phyloP scores from a whole-genome alignment of 2,888 invertebrate species.

The Parochlus steinenii region DNA sequence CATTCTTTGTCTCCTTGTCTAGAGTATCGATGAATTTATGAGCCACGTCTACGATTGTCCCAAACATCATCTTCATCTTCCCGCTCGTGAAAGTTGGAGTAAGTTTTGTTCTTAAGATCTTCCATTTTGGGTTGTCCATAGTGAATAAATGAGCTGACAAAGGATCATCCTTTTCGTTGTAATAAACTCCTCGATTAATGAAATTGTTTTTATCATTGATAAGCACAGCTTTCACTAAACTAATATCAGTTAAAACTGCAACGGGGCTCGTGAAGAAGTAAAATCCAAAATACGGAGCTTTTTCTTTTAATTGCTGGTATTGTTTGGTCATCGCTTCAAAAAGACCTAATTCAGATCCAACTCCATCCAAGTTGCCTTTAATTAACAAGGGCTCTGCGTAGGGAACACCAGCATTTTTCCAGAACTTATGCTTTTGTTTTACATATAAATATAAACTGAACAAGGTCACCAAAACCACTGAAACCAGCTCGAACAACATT shows the following conservation, averaged over 20 bases:
- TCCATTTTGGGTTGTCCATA: conserved; percentile 15
- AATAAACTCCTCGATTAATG: conserved; percentile 17
- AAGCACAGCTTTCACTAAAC: conserved; percentile 22
- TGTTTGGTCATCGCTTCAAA: conserved; percentile 10
- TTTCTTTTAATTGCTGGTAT: conserved; percentile 19
- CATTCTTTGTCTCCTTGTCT: background rate
- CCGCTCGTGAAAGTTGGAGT: conserved; percentile 16
- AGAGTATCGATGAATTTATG: conserved; percentile 13
- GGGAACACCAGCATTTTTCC: conserved; percentile 13
- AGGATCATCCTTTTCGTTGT: conserved; percentile 18
- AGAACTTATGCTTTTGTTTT: conserved; percentile 12
- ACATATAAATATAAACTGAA: too few species aligned
- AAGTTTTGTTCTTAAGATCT: conserved; percentile 14
- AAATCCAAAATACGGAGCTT: conserved; percentile 24
- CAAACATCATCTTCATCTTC: conserved; percentile 21
- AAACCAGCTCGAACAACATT: too few species aligned
- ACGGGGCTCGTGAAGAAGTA: conserved; percentile 22
- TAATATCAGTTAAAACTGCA: conserved; percentile 22
- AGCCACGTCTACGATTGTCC: conserved; percentile 19
- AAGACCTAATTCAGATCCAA: background rate
- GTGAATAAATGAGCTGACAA: conserved; percentile 16
- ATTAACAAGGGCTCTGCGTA: conserved; percentile 13
- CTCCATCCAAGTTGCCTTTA: conserved; percentile 13
- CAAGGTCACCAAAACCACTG: too few species aligned
- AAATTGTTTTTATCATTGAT: too few species aligned